These are phyloP conservation scores for Pseudomyrmex concolor DNA, from an alignment of 1,140 invertebrate genomes.

Conservation along the genomic window DNA sequence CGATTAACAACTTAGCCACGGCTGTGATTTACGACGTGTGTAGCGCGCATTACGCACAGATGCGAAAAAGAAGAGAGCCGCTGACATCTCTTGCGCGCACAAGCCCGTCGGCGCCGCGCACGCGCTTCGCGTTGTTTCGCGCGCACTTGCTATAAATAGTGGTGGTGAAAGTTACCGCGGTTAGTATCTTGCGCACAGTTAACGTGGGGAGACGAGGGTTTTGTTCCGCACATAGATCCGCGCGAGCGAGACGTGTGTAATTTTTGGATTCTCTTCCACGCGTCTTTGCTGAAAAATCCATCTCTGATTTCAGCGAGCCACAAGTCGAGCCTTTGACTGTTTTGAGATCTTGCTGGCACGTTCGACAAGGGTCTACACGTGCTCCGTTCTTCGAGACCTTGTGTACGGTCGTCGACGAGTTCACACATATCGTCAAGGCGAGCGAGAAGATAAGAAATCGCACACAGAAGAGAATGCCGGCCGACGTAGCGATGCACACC, in stretches of 20 bases:
- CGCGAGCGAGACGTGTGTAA: too few relatives aligned
- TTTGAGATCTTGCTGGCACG: neutral
- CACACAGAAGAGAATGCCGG: slow-evolving; percentile 79
- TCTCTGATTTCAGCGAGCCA: neutral
- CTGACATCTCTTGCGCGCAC: slow-evolving; percentile 50
- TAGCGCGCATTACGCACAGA: slow-evolving; percentile 25
- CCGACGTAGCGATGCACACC: slow-evolving; percentile 82
- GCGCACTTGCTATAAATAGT: slow-evolving; percentile 69
- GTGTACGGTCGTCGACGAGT: neutral
- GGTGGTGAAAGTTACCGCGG: slow-evolving; percentile 65
- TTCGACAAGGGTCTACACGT: too few relatives aligned
- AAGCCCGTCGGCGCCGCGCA: slow-evolving; percentile 27
- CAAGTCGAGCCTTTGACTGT: neutral
- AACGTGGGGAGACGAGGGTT: neutral
- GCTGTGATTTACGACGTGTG: slow-evolving; percentile 42
- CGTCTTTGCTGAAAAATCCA: neutral
- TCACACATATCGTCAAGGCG: slow-evolving; percentile 6
- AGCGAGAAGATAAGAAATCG: neutral
- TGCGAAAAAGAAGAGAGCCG: neutral
- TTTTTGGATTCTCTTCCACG: neutral
- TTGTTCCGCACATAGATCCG: neutral
- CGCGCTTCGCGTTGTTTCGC: neutral
- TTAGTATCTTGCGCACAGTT: slow-evolving; percentile 62
- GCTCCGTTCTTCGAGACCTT: neutral
- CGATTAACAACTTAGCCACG: slow-evolving; percentile 13